Conservation (phyloP, 2,113 vertebrate species). For the Eolophus roseicapilla region DNA sequence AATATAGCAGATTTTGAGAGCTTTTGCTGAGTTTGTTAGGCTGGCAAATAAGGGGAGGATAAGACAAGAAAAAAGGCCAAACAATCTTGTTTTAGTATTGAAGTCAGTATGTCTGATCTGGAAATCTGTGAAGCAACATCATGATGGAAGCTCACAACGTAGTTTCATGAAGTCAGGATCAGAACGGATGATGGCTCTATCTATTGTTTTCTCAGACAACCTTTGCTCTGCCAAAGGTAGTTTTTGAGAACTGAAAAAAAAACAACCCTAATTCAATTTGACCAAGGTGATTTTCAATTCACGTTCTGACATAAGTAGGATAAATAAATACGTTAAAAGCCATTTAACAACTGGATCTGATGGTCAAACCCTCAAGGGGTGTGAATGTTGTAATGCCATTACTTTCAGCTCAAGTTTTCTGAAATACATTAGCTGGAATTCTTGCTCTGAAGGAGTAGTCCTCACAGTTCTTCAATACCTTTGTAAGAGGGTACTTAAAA, state of each 20-base stretch:
- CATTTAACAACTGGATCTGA: background rate
- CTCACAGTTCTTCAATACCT: background rate
- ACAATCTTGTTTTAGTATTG: background rate
- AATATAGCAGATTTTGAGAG: background rate
- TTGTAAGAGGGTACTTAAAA: background rate
- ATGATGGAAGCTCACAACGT: background rate
- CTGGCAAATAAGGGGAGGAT: background rate
- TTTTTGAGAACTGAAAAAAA: background rate
- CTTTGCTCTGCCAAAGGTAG: background rate
- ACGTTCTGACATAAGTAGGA: background rate
- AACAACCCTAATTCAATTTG: background rate
- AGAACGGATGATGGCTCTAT: background rate
- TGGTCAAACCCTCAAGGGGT: background rate
- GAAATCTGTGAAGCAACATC: background rate
- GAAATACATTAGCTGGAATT: background rate
- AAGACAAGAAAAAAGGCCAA: background rate
- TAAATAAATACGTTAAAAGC: background rate
- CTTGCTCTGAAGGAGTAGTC: background rate
- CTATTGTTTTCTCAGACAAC: background rate
- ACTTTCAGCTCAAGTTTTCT: background rate
- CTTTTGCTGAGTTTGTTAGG: background rate
- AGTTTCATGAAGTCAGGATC: background rate
- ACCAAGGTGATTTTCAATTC: background rate
- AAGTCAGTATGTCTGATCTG: background rate
- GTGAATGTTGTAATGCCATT: background rate